Base-by-base conservation (phyloP, 1,140 invertebrate genomes). In the Ganaspis sp. region DNA sequence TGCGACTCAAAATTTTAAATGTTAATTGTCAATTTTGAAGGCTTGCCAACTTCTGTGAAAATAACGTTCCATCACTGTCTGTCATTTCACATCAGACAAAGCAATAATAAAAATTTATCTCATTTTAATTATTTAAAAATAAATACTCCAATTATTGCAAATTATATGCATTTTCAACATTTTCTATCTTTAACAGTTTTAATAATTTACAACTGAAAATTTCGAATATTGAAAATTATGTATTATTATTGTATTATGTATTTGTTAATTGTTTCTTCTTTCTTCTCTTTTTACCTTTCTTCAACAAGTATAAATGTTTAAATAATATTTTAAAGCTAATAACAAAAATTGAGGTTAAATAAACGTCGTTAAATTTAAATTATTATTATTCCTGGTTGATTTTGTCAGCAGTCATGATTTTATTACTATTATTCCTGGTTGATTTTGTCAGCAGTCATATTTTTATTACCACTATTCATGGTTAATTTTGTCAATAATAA, bases 121-220 rank as follows among this genome's bases (percentile, higher is more conserved):
- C 11, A 54, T 73, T 72, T 85, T 83, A 81, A 83, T 72, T 84
- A 86, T 82, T 83, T 82, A 82, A 84, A 82, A n/a, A 64, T 5
- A 26, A 15, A 26, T 12, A 11, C 4, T 26, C 2, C 1, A 58
- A 9, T 23, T 12, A 19, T 1, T 9, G 23, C 9, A 23, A 12
- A 11, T 12, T 11, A 1, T 9, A 8, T 19, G 8, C 8, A 17
- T 49, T 17, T 40, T 40, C 12, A 40, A 12, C 4, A 40, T 40
- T 40, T 40, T 40, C 38, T 40, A 9, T 4, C 11, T 40, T 40
- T 1, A 9, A 40, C 8, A 4, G 4, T 40, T 11, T 40, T 45
- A 45, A 1, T 45, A 15, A 15, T n/a, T 45, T 45, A 45, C 42
- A 45, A 45, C 11, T 40, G 38, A 40, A 40, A 9, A 40, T 40